These are phyloP conservation scores for Colaptes auratus DNA, from an alignment of 2,113 vertebrate species.

Conservation along the genomic window DNA sequence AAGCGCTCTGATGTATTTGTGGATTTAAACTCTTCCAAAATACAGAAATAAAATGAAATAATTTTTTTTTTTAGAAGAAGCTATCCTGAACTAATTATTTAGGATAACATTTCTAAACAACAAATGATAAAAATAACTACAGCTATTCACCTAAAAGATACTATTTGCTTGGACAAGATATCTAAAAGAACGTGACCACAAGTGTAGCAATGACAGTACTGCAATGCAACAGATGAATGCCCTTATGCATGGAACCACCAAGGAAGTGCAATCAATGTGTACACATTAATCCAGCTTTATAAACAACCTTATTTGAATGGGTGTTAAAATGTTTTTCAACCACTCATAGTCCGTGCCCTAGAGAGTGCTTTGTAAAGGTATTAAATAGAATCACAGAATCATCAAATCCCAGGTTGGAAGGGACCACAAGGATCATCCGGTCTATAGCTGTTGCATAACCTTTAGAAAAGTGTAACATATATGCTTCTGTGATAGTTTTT, in stretches of 20 bases:
- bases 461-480: neutral
- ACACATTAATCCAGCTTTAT: neutral
- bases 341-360: no score
- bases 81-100: neutral
- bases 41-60: neutral
- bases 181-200: neutral
- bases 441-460: neutral
- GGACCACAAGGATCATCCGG: no score
- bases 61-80: neutral
- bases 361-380: neutral
- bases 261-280: fast-evolving
- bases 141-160: neutral
- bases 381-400: no score
- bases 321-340: neutral
- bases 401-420: no score
- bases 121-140: neutral
- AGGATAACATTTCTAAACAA: neutral
- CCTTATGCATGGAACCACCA: fast-evolving
- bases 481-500: neutral
- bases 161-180: neutral
- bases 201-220: neutral
- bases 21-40: neutral
- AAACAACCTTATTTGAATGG: neutral
- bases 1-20: neutral
- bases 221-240: no score